These are phyloP conservation scores for Nudaria mundana DNA, from an alignment of 2,888 invertebrate species.

Conservation along the genomic window DNA sequence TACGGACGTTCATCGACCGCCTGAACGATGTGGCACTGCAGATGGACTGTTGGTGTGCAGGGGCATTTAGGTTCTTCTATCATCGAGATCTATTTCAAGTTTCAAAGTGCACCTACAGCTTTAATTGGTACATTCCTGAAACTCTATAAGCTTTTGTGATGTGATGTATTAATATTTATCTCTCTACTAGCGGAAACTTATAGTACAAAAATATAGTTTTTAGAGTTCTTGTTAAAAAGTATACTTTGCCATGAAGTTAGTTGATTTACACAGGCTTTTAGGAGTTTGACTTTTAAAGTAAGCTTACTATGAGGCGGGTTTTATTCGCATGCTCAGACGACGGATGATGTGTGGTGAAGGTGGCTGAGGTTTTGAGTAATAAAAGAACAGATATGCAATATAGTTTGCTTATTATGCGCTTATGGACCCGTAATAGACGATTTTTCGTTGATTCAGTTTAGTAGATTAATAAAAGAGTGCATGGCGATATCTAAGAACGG, in stretches of 20 bases:
- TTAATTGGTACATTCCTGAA: constrained; percentile 68
- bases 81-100: too few species aligned
- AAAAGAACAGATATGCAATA: constrained; percentile 60
- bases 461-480: constrained; percentile 59
- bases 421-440: constrained; percentile 62
- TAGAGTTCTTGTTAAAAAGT: constrained; percentile 33
- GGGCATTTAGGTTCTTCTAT: too few species aligned
- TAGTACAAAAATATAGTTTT: constrained; percentile 40
- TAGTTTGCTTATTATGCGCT: constrained; percentile 72
- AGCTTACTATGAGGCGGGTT: constrained; percentile 37
- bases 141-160: constrained; percentile 75
- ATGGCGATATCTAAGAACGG: constrained; percentile 49
- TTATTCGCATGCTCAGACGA: constrained; percentile 67
- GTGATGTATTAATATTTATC: constrained; percentile 68
- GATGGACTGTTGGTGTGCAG: too few species aligned
- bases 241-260: constrained; percentile 33
- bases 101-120: constrained; percentile 8
- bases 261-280: constrained; percentile 33
- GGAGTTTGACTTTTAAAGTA: constrained; percentile 17
- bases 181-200: constrained; percentile 44
- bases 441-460: constrained; percentile 60
- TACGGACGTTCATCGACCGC: too few species aligned
- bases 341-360: constrained; percentile 61
- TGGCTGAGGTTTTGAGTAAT: constrained; percentile 54
- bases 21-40: too few species aligned